Conservation (phyloP, 2,888 invertebrate genomes). For the Hedychridium roseum region DNA sequence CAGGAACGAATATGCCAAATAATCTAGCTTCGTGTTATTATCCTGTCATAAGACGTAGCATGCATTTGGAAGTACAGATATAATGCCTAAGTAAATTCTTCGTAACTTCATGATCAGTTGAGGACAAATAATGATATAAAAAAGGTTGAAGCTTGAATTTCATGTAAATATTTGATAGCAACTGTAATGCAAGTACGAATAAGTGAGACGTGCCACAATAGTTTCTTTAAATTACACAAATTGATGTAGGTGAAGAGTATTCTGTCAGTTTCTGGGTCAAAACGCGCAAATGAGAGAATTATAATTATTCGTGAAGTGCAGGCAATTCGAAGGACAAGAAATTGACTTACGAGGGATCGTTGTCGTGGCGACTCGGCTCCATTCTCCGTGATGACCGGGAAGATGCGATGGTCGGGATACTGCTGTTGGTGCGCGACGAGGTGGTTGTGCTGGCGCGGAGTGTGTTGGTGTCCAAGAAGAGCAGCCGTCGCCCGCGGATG, state of each 20-base stretch:
- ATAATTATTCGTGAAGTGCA: background rate
- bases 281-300: background rate
- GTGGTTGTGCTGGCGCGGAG: slow-evolving; percentile 31
- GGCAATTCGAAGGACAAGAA: background rate
- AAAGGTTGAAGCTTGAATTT: background rate
- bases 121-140: background rate
- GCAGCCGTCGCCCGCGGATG: slow-evolving; percentile 34
- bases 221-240: too few relatives aligned
- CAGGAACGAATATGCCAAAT: too few relatives aligned
- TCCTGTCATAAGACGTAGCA: too few relatives aligned
- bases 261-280: background rate
- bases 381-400: slow-evolving; percentile 73
- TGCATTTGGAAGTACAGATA: too few relatives aligned
- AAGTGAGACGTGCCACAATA: too few relatives aligned
- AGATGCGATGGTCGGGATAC: slow-evolving; percentile 65
- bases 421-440: slow-evolving; percentile 32
- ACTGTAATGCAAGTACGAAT: background rate
- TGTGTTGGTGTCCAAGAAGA: slow-evolving; percentile 22
- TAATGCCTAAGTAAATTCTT: background rate
- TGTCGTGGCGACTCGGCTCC: slow-evolving; percentile 59
- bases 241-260: too few relatives aligned
- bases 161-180: background rate
- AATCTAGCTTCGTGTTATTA: too few relatives aligned
- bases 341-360: slow-evolving; percentile 50
- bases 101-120: background rate